Evolutionary conservation across 1,140 invertebrate species (phyloP), one percentile per base, ranked within the genome.

Genomic region (Macrostomum lignano): DNA sequence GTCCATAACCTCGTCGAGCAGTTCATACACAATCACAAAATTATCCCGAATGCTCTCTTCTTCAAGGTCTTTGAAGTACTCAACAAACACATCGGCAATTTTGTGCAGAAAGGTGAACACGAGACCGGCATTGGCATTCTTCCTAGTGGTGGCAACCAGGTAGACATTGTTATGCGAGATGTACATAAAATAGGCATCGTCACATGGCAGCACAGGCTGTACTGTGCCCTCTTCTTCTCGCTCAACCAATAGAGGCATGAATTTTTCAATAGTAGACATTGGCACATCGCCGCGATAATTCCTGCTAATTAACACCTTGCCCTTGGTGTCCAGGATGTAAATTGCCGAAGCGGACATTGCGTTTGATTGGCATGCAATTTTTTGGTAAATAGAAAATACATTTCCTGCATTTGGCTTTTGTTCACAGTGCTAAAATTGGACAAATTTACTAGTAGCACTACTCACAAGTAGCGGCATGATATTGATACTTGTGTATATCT

Each of bases 111-210:
- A 94, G 25, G 81, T 72, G 61, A 96, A 94, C 1, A 96, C 74
- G 21, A 96, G 51, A 0, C 79, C 78, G 43, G 93, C 82, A 53
- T 96, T 98, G 2, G 82, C 77, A 64, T 96, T 96, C 52, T 88
- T 93, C 54, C 78, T 82, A 1, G 84, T 84, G 1, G 77, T 81
- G 0, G 84, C 79, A 7, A 96, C 88, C 39, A 94, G 77, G 44
- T 94, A 98, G 7, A 99, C 56, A 55, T 96, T 98, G 51, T 88
- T 94, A 43, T 88, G 84, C 61, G 96, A 94, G 35, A 96, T 93
- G 50, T 82, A 99, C 9, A 82, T 69, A 49, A 91, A 98, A 17
- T 79, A 91, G 40, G 74, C 72, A 42, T 88, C 79, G 6, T 67
- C 63, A 7, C 76, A 79, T 58, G 84, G 75, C 25, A 91, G 44